Percentiles rank a stretch among this genome's conserved stretches.
These are phyloP conservation scores for Amazona finschi DNA, from an alignment of 2,797 vertebrate genomes.

Conservation along the genomic window DNA sequence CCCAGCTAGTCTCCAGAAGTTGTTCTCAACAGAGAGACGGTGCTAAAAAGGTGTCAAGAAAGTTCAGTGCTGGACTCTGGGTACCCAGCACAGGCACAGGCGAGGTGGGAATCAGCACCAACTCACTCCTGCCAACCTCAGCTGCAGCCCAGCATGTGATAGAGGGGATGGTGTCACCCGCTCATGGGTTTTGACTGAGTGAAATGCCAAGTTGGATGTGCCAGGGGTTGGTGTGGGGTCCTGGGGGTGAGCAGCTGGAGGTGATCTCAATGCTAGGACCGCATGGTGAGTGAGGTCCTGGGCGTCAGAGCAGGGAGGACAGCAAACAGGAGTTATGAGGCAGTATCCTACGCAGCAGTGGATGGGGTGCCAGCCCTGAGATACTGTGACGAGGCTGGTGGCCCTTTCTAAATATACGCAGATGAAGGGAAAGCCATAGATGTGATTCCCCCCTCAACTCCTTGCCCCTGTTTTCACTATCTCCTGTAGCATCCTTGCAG, in stretches of 20 bases:
- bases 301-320: not conserved
- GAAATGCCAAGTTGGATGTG: not conserved
- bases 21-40: not conserved
- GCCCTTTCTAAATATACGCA: not conserved
- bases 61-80: not conserved
- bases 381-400: not conserved
- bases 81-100: not conserved
- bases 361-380: not conserved
- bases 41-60: not conserved
- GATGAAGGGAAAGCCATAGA: not conserved
- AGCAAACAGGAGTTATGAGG: not conserved
- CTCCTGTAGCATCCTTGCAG: not conserved
- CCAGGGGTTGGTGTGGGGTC: not conserved
- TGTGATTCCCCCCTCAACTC: not conserved
- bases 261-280: not conserved
- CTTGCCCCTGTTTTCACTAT: not conserved
- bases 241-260: not conserved
- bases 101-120: not conserved
- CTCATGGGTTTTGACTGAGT: not conserved
- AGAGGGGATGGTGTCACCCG: not conserved
- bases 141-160: accelerated
- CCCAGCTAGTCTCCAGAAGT: not conserved
- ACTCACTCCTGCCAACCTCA: accelerated
- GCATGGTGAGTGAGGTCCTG: not conserved
- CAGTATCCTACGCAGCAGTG: not conserved